Conservation (phyloP, 2,797 vertebrate genomes). For the Coregonus ussuriensis region DNA sequence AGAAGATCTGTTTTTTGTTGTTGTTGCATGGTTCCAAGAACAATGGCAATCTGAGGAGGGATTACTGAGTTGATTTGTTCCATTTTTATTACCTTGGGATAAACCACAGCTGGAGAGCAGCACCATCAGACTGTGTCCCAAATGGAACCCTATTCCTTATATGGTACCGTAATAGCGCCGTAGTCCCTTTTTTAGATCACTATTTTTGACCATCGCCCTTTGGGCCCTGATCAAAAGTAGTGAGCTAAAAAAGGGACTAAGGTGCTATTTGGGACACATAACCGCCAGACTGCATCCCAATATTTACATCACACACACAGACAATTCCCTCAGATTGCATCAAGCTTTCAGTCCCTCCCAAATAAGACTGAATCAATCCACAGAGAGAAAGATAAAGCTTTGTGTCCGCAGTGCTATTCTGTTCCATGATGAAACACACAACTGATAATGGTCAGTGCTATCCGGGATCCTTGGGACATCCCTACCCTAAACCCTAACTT, state of each 20-base stretch:
- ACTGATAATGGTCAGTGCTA: conserved; percentile 38
- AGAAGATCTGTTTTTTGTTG: conserved; percentile 54
- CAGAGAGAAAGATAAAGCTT: conserved; percentile 51
- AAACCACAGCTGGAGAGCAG: conserved; percentile 80
- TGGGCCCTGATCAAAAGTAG: not conserved
- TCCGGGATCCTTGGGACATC: no score
- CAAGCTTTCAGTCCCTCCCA: conserved; percentile 44
- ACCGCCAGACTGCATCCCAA: not conserved
- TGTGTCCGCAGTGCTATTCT: conserved; percentile 45
- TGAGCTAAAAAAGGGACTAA: not conserved
- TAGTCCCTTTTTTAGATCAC: no score
- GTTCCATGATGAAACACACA: conserved; percentile 48
- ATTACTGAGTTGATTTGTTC: conserved; percentile 78
- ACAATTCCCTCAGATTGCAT: conserved; percentile 5
- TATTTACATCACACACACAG: conserved; percentile 1
- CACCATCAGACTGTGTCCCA: conserved; percentile 72
- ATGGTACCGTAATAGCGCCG: not conserved
- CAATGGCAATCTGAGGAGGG: conserved; percentile 72
- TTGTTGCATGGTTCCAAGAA: conserved; percentile 67
- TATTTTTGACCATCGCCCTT: not conserved
- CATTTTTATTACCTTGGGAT: conserved; percentile 80
- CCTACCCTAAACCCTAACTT: no score
- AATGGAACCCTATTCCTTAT: not conserved
- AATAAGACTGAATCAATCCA: conserved; percentile 74
- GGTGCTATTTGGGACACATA: not conserved